A percentile compares a stretch with the other conserved stretches of the same genome.
phyloP scores from a whole-genome alignment of 2,888 invertebrate species.

The Oxyteleia sp. region DNA sequence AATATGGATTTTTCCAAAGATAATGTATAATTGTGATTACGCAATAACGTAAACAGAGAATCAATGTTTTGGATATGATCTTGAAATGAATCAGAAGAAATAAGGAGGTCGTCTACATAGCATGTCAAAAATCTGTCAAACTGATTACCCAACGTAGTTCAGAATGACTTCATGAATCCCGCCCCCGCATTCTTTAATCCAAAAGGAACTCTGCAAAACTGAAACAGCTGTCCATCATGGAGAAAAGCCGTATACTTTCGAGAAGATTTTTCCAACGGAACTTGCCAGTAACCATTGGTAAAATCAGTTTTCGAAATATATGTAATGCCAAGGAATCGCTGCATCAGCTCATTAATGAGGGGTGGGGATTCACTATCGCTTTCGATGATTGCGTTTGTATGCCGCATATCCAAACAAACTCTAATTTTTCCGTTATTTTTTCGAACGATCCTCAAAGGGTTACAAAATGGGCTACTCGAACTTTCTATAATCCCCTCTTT shows the following conservation, averaged over 20 bases:
- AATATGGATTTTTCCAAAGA: not conserved
- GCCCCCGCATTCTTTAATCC: not conserved
- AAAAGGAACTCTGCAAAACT: not conserved
- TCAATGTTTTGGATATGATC: not conserved
- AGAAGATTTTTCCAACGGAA: constrained; percentile 57
- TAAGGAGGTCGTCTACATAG: not conserved
- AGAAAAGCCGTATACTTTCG: constrained; percentile 10
- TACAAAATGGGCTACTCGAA: constrained; percentile 76
- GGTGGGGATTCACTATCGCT: constrained; percentile 75
- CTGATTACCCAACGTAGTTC: not conserved
- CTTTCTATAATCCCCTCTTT: constrained; percentile 76
- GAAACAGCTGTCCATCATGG: not conserved
- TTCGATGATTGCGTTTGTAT: constrained; percentile 77
- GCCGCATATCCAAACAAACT: constrained; percentile 78
- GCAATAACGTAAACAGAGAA: not conserved
- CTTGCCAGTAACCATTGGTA: constrained; percentile 52
- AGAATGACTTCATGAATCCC: not conserved
- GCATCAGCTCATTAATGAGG: constrained; percentile 58
- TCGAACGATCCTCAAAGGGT: constrained; percentile 78
- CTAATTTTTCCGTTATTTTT: constrained; percentile 76
- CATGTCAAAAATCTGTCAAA: not conserved
- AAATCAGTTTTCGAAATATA: constrained; percentile 68
- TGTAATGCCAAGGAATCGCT: constrained; percentile 44
- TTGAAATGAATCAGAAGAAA: not conserved
- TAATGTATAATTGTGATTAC: not conserved